phyloP scores from a whole-genome alignment of 2,888 invertebrate genomes.

The Tipula confusa region DNA sequence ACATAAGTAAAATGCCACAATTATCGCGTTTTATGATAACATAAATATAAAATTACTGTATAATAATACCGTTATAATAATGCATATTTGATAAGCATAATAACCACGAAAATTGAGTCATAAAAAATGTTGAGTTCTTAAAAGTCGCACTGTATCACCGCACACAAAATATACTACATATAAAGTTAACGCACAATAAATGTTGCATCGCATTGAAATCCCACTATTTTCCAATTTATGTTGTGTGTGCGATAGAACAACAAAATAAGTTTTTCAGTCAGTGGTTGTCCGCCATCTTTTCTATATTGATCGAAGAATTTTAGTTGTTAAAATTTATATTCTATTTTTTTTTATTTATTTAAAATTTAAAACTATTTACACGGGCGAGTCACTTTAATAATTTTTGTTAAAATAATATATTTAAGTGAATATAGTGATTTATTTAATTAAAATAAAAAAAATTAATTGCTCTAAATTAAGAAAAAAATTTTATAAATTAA shows the following conservation, averaged over 20 bases:
- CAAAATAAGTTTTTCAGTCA: conserved; percentile 28
- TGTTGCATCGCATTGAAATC: background rate
- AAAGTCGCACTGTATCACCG: background rate
- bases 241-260: background rate
- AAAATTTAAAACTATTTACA: background rate
- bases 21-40: background rate
- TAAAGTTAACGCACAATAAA: background rate
- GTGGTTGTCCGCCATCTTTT: conserved; percentile 30
- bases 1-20: background rate
- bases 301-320: background rate
- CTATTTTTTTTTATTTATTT: conserved; percentile 13
- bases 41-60: background rate
- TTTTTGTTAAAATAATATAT: background rate
- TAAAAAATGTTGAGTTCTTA: background rate
- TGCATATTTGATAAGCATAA: background rate
- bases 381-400: conserved; percentile 33
- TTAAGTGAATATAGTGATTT: background rate
- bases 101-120: background rate
- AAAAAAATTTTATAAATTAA: conserved; percentile 28
- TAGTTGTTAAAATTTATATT: background rate
- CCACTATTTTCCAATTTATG: background rate
- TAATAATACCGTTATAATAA: background rate
- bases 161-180: background rate
- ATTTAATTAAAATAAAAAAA: background rate
- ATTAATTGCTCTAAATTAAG: background rate